Evolutionary conservation across 2,113 vertebrate genomes (phyloP), one percentile per base, ranked within the genome.

Genomic region (Leptobrachium ailaonicum): DNA sequence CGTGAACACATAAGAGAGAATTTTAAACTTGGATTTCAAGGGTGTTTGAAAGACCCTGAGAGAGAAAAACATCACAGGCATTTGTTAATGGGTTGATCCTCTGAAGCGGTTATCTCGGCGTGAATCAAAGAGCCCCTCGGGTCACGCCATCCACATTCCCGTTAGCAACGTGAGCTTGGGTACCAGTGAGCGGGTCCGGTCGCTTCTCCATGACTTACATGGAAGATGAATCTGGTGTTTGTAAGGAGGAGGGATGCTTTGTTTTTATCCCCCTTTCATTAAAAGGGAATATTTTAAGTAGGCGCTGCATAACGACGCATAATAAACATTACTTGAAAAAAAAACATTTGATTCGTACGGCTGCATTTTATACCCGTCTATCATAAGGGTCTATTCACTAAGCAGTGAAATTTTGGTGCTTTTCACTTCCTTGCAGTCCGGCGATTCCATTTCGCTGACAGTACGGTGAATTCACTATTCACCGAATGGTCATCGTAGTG

Each of bases 1-100:
- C 73, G 41, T 66, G 73, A 54, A 75, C 20, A 43, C 72, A 81
- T 81, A 71, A 74, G 73, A 70, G 67, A 69, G 80, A 76, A 76
- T 77, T 70, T 77, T 81, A 56, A 58, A 83, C n/a, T 13, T 1
- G 83, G 82, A 44, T 66, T 1, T 75, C 47, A 63, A 45, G 62
- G 79, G 20, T 58, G 71, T 44, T 9, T 40, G 41, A 13, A 70
- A 73, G 64, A 80, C 75, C 7, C 2, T 13, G 44, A 7, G n/a
- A 0, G 63, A 67, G 45, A 32, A 32, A 32, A 32, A 79, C 74
- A 68, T 67, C 32, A 74, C 20, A 1, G 20, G 54, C 73, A 40
- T 20, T 10, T 14, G 45, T 32, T 40, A 41, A 73, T n/a, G 2
- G 8, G 45, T 2, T 81, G 75, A 82, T 73, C 47, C 71, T 73